These are phyloP conservation scores for Microctenopoma stevenorrisi DNA, from an alignment of 2,797 vertebrate genomes.

Conservation along the genomic window DNA sequence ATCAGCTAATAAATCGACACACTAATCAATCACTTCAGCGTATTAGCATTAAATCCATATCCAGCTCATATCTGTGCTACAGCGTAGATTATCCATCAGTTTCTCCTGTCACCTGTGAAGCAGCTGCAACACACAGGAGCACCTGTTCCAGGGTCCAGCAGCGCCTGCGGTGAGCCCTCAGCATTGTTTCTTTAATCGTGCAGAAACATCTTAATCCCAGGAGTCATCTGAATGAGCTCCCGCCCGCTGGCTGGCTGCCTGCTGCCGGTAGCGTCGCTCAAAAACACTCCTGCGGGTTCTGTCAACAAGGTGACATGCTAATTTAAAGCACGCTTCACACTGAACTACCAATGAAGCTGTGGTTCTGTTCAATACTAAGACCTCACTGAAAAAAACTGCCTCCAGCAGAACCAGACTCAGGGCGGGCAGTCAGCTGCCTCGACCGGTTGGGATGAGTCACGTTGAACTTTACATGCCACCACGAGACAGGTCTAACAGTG, in stretches of 20 bases:
- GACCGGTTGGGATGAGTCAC: no score
- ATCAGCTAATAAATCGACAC: slow-evolving; percentile 22
- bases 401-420: no score
- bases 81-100: background rate
- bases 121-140: background rate
- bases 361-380: no score
- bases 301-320: background rate
- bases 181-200: slow-evolving; percentile 4
- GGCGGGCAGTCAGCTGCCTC: no score
- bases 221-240: background rate
- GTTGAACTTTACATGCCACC: no score
- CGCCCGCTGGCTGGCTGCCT: slow-evolving; percentile 9
- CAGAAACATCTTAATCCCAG: slow-evolving; percentile 16
- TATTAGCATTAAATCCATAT: background rate
- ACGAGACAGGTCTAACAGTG: no score
- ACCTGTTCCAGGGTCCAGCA: background rate
- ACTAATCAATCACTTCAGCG: background rate
- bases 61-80: background rate
- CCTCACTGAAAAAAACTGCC: no score
- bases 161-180: slow-evolving; percentile 2
- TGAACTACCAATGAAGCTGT: no score
- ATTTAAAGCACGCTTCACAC: slow-evolving; percentile 1
- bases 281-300: slow-evolving; percentile 11
- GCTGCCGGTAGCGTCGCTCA: slow-evolving; percentile 11
- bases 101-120: background rate